Percentiles rank a stretch among this genome's conserved stretches.
phyloP scores from a whole-genome alignment of 2,113 vertebrate species.

The Poeciliopsis retropinna region DNA sequence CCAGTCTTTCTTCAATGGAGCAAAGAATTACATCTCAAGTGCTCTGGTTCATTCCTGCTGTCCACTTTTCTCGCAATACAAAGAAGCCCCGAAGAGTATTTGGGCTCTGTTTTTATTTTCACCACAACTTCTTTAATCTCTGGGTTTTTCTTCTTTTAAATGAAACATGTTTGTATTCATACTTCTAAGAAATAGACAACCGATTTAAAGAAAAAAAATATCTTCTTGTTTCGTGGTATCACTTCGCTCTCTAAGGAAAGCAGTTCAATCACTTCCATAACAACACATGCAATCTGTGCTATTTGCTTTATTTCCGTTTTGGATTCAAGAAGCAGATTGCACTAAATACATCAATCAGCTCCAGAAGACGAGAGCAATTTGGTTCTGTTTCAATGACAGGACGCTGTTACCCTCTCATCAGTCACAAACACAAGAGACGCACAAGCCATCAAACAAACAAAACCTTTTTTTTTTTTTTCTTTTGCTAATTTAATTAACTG shows the following conservation, averaged over 20 bases:
- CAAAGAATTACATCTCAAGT: constrained; percentile 78
- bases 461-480: too few species aligned
- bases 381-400: too few species aligned
- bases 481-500: too few species aligned
- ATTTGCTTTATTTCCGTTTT: neutral
- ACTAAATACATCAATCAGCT: too few species aligned
- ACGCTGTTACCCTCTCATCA: too few species aligned
- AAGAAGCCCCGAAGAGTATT: constrained; percentile 56
- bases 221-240: neutral
- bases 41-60: constrained; percentile 68
- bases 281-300: neutral
- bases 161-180: constrained; percentile 24
- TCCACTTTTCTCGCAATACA: constrained; percentile 49
- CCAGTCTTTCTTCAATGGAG: constrained; percentile 73
- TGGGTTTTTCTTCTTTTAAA: constrained; percentile 13
- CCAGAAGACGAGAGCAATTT: too few species aligned
- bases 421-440: too few species aligned
- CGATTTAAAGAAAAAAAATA: constrained; percentile 3
- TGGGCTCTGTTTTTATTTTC: constrained; percentile 57
- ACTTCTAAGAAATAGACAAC: constrained; percentile 17
- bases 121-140: constrained; percentile 41
- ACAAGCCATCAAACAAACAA: too few species aligned
- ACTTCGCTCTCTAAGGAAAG: neutral
- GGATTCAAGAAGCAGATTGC: neutral
- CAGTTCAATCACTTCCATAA: neutral